These are phyloP conservation scores for Orchesella flavescens DNA, from an alignment of 2,888 invertebrate species.

Conservation along the genomic window DNA sequence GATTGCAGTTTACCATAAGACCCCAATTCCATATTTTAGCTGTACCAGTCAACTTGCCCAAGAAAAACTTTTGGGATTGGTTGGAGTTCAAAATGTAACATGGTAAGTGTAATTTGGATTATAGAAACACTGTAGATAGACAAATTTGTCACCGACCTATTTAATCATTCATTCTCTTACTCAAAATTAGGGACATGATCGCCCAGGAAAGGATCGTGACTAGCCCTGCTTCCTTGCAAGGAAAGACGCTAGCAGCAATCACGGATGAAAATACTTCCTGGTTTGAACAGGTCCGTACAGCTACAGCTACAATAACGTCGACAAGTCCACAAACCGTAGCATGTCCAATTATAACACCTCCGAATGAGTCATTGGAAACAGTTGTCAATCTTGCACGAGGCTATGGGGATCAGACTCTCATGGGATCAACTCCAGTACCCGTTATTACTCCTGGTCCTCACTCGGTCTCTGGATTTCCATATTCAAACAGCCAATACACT, in stretches of 20 bases:
- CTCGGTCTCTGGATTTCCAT: not conserved
- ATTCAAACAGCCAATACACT: not conserved
- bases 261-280: not conserved
- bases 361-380: not conserved
- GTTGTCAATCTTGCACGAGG: not conserved
- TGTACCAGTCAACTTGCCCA: constrained; percentile 12
- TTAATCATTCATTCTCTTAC: not conserved
- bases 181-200: constrained; percentile 13
- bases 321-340: not conserved
- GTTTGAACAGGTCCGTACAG: not conserved
- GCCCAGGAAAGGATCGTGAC: constrained; percentile 10
- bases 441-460: not conserved
- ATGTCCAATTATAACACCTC: not conserved
- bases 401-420: not conserved
- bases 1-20: not conserved
- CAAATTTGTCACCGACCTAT: not conserved
- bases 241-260: not conserved
- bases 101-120: not conserved
- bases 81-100: constrained; percentile 33
- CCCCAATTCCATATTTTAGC: not conserved
- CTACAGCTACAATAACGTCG: not conserved
- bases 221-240: not conserved
- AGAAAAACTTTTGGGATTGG: not conserved
- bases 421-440: not conserved
- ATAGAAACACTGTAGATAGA: not conserved